These are phyloP conservation scores for Oreochromis niloticus DNA, from an alignment of 2,113 vertebrate species.

Conservation along the genomic window DNA sequence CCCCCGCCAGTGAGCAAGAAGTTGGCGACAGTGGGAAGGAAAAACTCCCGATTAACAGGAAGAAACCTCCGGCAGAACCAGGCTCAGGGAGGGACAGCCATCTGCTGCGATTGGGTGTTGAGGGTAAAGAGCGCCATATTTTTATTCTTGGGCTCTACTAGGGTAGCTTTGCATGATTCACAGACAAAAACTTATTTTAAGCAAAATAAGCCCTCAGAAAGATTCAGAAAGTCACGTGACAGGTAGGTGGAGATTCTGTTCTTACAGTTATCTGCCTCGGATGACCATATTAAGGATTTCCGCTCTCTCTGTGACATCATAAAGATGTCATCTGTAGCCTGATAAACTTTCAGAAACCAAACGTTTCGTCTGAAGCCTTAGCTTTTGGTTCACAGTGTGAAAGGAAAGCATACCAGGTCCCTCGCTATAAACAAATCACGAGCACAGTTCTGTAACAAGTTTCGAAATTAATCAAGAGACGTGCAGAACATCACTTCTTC, in stretches of 20 bases:
- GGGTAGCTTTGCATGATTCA: neutral
- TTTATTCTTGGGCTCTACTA: neutral
- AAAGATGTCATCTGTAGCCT: neutral
- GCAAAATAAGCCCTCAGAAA: neutral
- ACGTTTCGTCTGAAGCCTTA: neutral
- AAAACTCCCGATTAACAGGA: neutral
- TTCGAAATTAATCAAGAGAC: neutral
- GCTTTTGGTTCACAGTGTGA: neutral
- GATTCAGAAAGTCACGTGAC: neutral
- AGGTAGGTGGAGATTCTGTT: neutral
- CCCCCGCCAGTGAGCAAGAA: neutral
- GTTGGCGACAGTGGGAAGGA: neutral
- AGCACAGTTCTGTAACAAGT: neutral
- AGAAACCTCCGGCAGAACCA: accelerated
- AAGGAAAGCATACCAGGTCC: neutral
- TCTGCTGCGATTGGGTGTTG: neutral
- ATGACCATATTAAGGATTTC: neutral
- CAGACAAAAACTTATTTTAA: neutral
- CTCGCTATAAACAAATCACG: neutral
- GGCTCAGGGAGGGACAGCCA: neutral
- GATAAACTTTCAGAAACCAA: neutral
- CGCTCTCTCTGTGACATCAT: neutral
- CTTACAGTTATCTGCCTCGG: neutral
- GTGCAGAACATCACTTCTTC: neutral
- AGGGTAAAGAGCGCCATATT: neutral